Evolutionary conservation across 2,797 vertebrate species (phyloP).

Genomic region (Harpagifer antarcticus): DNA sequence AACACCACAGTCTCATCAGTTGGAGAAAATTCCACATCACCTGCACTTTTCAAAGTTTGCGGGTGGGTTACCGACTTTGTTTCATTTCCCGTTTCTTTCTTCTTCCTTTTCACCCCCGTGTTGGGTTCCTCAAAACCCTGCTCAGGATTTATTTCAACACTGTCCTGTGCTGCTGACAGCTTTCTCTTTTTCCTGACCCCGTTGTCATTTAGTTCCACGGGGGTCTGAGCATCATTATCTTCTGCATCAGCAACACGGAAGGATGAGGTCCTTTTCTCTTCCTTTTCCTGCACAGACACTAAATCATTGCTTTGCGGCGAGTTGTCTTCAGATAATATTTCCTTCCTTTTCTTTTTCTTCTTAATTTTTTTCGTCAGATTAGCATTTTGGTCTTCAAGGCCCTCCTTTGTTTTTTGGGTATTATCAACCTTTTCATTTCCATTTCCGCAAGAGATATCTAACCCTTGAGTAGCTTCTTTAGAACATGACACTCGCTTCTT

Average conservation of each 20-base stretch:
- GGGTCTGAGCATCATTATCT: constrained; percentile 37
- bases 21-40: neutral
- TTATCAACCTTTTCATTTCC: neutral
- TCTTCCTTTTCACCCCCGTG: constrained; percentile 3
- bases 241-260: constrained; percentile 63
- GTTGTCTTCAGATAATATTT: neutral
- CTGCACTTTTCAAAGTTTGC: neutral
- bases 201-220: neutral
- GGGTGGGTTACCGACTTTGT: neutral
- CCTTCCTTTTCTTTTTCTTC: constrained; percentile 41
- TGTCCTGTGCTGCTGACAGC: neutral
- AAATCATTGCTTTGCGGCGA: constrained; percentile 9
- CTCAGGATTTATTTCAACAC: neutral
- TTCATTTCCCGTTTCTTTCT: constrained; percentile 4
- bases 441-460: neutral
- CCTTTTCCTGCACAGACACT: constrained; percentile 41
- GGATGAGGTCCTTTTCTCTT: constrained; percentile 50
- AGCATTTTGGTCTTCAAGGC: constrained; percentile 1
- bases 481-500: constrained; percentile 7
- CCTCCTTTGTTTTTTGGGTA: neutral
- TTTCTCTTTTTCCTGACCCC: constrained; percentile 41
- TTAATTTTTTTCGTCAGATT: constrained; percentile 35
- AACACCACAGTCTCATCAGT: neutral
- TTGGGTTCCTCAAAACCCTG: constrained; percentile 12
- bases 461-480: neutral